Percentiles rank a stretch among this genome's conserved stretches.
phyloP scores from a whole-genome alignment of 2,888 invertebrate genomes.

The Euzophera pinguis region DNA sequence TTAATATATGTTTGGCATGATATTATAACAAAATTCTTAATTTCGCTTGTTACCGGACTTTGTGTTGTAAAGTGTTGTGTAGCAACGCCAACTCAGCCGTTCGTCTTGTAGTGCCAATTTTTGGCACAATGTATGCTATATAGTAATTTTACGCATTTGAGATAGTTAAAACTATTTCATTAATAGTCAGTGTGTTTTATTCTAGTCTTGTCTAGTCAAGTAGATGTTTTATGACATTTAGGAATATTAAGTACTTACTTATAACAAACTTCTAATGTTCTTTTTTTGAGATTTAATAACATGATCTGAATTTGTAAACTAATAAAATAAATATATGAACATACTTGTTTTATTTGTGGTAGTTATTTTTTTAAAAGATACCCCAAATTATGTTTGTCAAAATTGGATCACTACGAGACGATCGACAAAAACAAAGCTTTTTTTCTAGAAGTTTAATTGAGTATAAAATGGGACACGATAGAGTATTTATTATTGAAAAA shows the following conservation, averaged over 20 bases:
- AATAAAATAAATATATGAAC: constrained; percentile 60
- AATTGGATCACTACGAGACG: constrained; percentile 68
- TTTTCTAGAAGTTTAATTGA: constrained; percentile 60
- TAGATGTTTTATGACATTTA: constrained; percentile 22
- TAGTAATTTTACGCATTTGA: constrained; percentile 47
- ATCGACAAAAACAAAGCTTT: constrained; percentile 59
- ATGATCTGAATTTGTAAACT: constrained; percentile 47
- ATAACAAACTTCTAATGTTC: constrained; percentile 18
- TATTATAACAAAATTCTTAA: constrained; percentile 71
- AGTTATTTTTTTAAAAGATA: constrained; percentile 28
- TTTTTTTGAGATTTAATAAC: constrained; percentile 49
- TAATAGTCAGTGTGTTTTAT: constrained; percentile 46
- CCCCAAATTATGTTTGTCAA: constrained; percentile 31
- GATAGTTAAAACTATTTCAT: constrained; percentile 33
- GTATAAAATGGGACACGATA: constrained; percentile 34
- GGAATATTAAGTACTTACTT: constrained; percentile 12
- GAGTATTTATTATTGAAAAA: background rate
- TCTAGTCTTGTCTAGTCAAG: constrained; percentile 73
- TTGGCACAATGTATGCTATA: constrained; percentile 51
- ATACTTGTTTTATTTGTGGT: constrained; percentile 68
- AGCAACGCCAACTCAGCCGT: constrained; percentile 55
- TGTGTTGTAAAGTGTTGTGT: constrained; percentile 62
- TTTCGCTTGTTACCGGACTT: constrained; percentile 65
- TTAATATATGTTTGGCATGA: constrained; percentile 77
- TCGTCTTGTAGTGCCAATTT: constrained; percentile 75